Evolutionary conservation across 2,113 vertebrate genomes (phyloP), one percentile per base, ranked within the genome.

Genomic region (Circaetus cinerascens): DNA sequence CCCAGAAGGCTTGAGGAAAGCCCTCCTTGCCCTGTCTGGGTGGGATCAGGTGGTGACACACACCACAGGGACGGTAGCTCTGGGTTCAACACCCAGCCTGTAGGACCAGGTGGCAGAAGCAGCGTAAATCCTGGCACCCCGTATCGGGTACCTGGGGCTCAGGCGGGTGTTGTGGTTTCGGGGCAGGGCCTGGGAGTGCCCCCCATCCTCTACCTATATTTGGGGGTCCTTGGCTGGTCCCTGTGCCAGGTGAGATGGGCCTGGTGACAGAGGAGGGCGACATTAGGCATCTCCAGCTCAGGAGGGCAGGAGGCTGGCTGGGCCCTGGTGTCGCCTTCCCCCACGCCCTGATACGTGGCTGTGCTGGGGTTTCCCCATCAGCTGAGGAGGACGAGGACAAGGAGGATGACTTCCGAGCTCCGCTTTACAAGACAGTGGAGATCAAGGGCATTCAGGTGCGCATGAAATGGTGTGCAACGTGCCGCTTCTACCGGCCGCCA

Each of bases 401-500:
- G 97, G 99, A 99, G 92, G 99, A 99, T 11, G 99, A 99, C 97
- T 99, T 99, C 98, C 99, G 99, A 6, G 99, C 99, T 45, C 99
- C 99, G 0, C 99, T 99, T 26, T 99, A 99, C 96, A 99, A 99
- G 98, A 99, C 99, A 0, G 99, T 99, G 97, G 99, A 99, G 97
- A 99, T 99, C 97, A 99, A 98, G 95, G 99, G 99, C 75, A 99
- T 99, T 90, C 99, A 99, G 98, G 99, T 99, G 97, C 99, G 99
- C 97, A 99, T 99, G 99, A 99, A 99, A 74, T 99, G 99, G 99
- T 99, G 99, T 12, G 99, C 99, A 8, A 99, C 99, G 71, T 99
- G 99, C 95, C 99, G 99, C 86, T 99, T 99, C 98, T 99, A 99
- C 98, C 98, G 99, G 11, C 99, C 99, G 0, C 99, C 99, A 0